Evolutionary conservation across 1,140 invertebrate genomes (phyloP).

Genomic region (Drosophila nikananu): DNA sequence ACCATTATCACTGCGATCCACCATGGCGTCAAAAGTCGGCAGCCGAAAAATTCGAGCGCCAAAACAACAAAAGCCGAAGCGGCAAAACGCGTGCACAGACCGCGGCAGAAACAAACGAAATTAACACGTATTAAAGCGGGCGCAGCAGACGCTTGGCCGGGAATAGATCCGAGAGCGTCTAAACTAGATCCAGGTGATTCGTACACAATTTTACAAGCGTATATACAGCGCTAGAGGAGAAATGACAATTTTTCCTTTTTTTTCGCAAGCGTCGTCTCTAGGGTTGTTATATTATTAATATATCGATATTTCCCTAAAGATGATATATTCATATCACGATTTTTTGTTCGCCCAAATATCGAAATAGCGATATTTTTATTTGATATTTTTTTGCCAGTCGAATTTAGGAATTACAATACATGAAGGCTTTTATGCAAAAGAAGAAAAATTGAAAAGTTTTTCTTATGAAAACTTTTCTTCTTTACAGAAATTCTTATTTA

Average conservation of each 20-base stretch:
- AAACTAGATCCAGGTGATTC: background rate
- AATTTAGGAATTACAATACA: too few species aligned
- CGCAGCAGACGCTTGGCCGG: background rate
- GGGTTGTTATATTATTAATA: too few species aligned
- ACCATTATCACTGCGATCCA: conserved; percentile 85
- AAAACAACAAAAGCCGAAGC: conserved; percentile 77
- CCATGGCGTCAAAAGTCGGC: conserved; percentile 63
- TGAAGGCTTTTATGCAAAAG: too few species aligned
- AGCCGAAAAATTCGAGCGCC: conserved; percentile 72
- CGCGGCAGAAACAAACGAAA: conserved; percentile 34
- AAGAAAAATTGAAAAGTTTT: too few species aligned
- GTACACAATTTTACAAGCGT: conserved; percentile 27
- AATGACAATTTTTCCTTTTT: conserved; percentile 26
- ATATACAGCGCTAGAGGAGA: conserved; percentile 36
- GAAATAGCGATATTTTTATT: too few species aligned
- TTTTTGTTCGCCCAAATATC: too few species aligned
- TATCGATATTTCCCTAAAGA: too few species aligned
- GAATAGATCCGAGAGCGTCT: conserved; percentile 2
- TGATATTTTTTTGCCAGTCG: too few species aligned
- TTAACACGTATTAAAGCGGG: conserved; percentile 2
- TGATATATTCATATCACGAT: too few species aligned
- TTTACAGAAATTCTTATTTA: too few species aligned
- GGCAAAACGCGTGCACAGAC: conserved; percentile 70
- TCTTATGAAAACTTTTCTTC: too few species aligned
- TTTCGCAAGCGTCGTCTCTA: conserved; percentile 76